Evolutionary conservation across 2,113 vertebrate species (phyloP).

Genomic region (Ahaetulla prasina): DNA sequence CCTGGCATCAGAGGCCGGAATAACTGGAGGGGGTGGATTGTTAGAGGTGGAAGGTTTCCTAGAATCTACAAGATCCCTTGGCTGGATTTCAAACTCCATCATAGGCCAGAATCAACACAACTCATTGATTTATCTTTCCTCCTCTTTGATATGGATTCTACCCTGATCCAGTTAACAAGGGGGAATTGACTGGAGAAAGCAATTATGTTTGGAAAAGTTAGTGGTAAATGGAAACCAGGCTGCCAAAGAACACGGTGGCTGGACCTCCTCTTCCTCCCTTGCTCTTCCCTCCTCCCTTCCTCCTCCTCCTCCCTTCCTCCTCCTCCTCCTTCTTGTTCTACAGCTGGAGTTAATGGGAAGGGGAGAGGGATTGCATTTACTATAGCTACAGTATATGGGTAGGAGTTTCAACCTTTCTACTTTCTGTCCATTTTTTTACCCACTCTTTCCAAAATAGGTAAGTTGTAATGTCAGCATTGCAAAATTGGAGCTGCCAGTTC

Average conservation of each 20-base stretch:
- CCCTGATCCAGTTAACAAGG: neutral
- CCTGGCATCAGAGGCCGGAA: constrained; percentile 41
- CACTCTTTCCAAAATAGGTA: neutral
- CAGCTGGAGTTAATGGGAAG: neutral
- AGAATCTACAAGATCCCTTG: neutral
- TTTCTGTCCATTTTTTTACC: neutral
- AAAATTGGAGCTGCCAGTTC: neutral
- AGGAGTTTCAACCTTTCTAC: neutral
- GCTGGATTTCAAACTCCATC: neutral
- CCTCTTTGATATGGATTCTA: neutral
- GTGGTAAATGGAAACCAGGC: neutral
- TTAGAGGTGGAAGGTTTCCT: neutral
- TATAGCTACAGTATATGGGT: neutral
- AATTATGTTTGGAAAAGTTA: neutral
- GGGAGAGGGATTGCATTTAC: neutral
- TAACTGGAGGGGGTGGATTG: constrained; percentile 15
- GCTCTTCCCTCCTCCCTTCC: no score
- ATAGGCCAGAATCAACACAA: accelerated
- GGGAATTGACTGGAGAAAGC: neutral
- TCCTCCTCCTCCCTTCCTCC: no score
- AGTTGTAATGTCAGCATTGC: neutral
- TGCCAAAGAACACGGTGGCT: neutral
- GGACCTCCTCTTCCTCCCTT: neutral
- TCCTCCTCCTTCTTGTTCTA: no score
- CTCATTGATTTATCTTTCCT: neutral